Evolutionary conservation across 2,797 vertebrate species (phyloP).

Genomic region (Xerus rutilus): DNA sequence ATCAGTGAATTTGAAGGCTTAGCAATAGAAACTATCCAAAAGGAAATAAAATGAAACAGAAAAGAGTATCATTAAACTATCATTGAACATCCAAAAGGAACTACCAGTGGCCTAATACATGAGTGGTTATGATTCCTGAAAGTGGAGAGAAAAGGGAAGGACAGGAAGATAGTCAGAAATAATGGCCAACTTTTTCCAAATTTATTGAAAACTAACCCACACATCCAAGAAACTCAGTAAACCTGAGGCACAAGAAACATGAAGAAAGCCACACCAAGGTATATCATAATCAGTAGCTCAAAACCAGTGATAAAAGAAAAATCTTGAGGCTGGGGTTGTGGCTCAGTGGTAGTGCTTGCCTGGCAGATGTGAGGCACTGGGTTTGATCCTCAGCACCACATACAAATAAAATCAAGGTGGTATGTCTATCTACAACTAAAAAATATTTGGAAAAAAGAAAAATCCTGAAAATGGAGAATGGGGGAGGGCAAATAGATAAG

Average conservation of each 20-base stretch:
- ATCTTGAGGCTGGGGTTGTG: too few species aligned
- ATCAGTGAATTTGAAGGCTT: background rate
- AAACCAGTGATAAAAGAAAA: conserved; percentile 7
- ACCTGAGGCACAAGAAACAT: background rate
- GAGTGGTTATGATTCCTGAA: background rate
- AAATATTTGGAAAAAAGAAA: background rate
- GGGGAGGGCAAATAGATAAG: background rate
- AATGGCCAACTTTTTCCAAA: background rate
- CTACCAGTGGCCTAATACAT: background rate
- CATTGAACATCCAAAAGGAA: background rate
- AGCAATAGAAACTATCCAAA: conserved; percentile 21
- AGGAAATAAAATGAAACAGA: background rate
- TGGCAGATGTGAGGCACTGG: too few species aligned
- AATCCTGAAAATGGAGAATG: background rate
- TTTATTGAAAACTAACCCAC: background rate
- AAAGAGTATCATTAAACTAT: background rate
- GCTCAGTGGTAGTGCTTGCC: too few species aligned
- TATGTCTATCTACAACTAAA: too few species aligned
- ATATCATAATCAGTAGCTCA: background rate
- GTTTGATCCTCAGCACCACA: too few species aligned
- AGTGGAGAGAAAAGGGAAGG: background rate
- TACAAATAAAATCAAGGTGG: too few species aligned
- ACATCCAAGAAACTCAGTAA: background rate
- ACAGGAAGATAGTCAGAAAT: background rate
- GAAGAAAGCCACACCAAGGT: background rate